Evolutionary conservation across 2,797 vertebrate genomes (phyloP).

Genomic region (Poeciliopsis turneri): DNA sequence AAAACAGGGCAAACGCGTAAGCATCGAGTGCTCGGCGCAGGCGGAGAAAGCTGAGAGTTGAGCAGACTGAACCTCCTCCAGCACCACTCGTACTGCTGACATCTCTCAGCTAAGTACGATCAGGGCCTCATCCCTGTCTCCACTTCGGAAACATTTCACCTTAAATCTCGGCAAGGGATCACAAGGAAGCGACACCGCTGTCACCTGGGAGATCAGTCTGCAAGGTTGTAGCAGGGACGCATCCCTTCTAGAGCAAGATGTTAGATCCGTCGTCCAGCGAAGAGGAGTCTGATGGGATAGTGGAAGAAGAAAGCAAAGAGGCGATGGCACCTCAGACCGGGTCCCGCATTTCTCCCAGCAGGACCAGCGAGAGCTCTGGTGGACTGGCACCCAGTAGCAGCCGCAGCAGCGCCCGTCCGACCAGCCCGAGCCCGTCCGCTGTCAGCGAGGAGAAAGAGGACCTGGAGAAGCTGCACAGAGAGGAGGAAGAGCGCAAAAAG

Average conservation of each 20-base stretch:
- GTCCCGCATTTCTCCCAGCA: constrained; percentile 91
- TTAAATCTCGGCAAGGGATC: constrained; percentile 16
- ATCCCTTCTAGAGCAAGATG: constrained; percentile 78
- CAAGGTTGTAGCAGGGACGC: constrained; percentile 38
- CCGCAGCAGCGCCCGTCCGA: constrained; percentile 88
- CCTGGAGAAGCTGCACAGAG: constrained; percentile 93
- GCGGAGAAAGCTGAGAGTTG: constrained; percentile 84
- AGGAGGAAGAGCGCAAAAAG: constrained; percentile 97
- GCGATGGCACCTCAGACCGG: constrained; percentile 88
- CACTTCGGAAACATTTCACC: constrained; percentile 34
- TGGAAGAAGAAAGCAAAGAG: constrained; percentile 96
- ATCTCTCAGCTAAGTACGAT: constrained; percentile 52
- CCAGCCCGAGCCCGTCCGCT: constrained; percentile 95
- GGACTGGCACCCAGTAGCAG: constrained; percentile 88
- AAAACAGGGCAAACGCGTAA: constrained; percentile 85
- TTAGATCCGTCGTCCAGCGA: constrained; percentile 98
- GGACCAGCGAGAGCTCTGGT: constrained; percentile 91
- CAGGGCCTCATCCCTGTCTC: constrained; percentile 48
- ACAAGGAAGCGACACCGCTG: not conserved
- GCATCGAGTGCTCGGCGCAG: constrained; percentile 84
- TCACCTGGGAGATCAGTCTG: not conserved
- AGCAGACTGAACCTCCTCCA: constrained; percentile 74
- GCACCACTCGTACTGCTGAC: constrained; percentile 78
- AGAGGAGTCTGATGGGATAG: constrained; percentile 96
- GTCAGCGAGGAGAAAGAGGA: constrained; percentile 97